A percentile compares a stretch with the other conserved stretches of the same genome.
Evolutionary conservation across 2,797 vertebrate genomes (phyloP).

Genomic region (Spinibarbus caldwelli): DNA sequence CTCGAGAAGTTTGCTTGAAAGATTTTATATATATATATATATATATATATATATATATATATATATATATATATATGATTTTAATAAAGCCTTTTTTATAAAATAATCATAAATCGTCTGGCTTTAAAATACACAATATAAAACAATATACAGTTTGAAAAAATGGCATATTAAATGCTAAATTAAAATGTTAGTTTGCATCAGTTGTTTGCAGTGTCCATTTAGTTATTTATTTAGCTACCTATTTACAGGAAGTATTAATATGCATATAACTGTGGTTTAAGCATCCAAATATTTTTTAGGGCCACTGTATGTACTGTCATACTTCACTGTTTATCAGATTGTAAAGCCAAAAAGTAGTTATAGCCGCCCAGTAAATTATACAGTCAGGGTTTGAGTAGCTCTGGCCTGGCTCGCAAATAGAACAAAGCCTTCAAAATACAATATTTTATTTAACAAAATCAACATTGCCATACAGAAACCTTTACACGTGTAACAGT

Average conservation of each 20-base stretch:
- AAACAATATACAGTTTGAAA: no score
- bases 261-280: background rate
- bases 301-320: background rate
- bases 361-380: background rate
- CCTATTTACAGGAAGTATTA: background rate
- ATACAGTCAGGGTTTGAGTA: background rate
- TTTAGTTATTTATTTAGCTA: background rate
- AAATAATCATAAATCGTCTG: no score
- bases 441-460: constrained; percentile 74
- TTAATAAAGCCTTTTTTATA: no score
- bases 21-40: no score
- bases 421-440: constrained; percentile 79
- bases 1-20: no score
- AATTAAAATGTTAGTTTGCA: no score
- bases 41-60: no score
- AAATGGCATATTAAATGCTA: no score
- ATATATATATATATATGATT: no score
- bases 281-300: background rate
- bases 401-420: background rate
- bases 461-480: constrained; percentile 67
- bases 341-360: background rate
- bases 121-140: no score
- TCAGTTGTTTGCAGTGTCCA: no score
- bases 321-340: background rate
- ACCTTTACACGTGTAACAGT: constrained; percentile 45